Base-by-base conservation (phyloP, 1,140 invertebrate genomes). In the Drosophila biarmipes region DNA sequence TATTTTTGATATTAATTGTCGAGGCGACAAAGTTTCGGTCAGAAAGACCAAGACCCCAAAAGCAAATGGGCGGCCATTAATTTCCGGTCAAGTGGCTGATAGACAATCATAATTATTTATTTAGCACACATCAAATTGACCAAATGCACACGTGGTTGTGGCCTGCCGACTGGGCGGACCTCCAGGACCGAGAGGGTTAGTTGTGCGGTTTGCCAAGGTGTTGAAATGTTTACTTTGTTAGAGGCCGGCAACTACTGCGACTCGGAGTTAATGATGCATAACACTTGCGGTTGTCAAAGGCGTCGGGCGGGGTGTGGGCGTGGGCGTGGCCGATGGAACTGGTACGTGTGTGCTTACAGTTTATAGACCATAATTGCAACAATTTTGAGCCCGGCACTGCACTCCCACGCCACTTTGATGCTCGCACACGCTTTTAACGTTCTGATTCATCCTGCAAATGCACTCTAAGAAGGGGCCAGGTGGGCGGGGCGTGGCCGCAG, bases 31-130 rank as follows among this genome's bases (percentile, higher is more conserved):
- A 74, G 54, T 57, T 74, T 67, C 45, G 57, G 52, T 29, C 21
- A 15, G n/a, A 68, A 45, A 37, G 29, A 38, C 15, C 45, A 45
- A 37, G 29, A 38, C 15, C 45, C 52, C 19, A 46, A 59, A 56
- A 66, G 61, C 66, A 80, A 79, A 80, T 86, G 77, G 67, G 63
- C 48, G 45, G 62, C 72, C 78, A 85, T 85, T 87, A 87, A 87
- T 86, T 86, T 86, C 82, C 82, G 81, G 81, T 87, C 81, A 87
- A 86, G 81, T 77, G 82, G 73, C 78, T 73, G 85, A 86, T 67
- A 75, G 78, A 86, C 82, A 86, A 87, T 86, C 81, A 86, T 87
- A 86, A 86, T 86, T 86, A 86, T 86, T 86, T 86, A 86, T 86
- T 86, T 81, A 86, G 68, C 78, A 81, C 78, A 80, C 81, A 87